phyloP scores from a whole-genome alignment of 1,140 invertebrate genomes.

The Penaeus chinensis region DNA sequence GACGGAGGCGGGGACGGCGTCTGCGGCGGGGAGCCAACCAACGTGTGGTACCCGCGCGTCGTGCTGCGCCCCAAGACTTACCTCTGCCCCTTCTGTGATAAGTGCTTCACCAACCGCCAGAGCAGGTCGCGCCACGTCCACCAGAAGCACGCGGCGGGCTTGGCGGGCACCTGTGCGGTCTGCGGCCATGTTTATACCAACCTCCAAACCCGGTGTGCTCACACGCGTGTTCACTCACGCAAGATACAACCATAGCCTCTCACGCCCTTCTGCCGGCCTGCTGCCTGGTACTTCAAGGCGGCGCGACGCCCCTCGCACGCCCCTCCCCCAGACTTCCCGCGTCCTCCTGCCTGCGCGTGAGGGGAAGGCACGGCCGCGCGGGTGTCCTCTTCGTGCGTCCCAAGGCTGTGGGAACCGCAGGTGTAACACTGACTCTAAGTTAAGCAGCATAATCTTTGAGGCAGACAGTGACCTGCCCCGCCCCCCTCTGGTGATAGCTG shows the following conservation, averaged over 20 bases:
- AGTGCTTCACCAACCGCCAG: conserved; percentile 62
- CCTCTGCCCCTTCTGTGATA: conserved; percentile 62
- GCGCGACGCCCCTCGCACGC: background rate
- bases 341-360: too few relatives aligned
- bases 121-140: conserved; percentile 60
- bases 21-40: conserved; percentile 33
- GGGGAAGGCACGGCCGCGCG: too few relatives aligned
- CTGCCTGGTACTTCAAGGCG: background rate
- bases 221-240: conserved; percentile 59
- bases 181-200: conserved; percentile 62
- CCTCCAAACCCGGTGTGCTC: conserved; percentile 57
- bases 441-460: too few relatives aligned
- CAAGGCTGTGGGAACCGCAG: too few relatives aligned
- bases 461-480: too few relatives aligned
- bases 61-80: conserved; percentile 61
- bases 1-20: conserved; percentile 22
- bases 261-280: background rate
- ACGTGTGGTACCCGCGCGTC: conserved; percentile 59
- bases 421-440: too few relatives aligned
- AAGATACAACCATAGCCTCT: conserved; percentile 56
- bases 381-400: too few relatives aligned
- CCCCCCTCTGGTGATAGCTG: too few relatives aligned
- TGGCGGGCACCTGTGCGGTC: conserved; percentile 56
- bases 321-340: background rate
- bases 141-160: conserved; percentile 61